A percentile compares a stretch with the other conserved stretches of the same genome.
Conservation (phyloP, 2,797 vertebrate species). For the Helarctos malayanus region DNA sequence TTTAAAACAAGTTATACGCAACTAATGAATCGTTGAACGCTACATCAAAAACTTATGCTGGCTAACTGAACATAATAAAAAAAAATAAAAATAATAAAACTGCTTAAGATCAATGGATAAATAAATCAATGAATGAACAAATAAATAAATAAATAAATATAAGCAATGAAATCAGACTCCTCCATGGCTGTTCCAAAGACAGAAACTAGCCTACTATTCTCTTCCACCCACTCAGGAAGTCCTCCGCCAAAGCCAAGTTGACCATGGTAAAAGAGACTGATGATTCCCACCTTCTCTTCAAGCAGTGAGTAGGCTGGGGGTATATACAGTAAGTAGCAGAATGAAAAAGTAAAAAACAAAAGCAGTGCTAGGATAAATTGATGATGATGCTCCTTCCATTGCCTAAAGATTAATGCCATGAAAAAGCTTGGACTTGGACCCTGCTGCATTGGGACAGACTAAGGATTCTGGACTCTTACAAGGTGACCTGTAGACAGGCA, state of each 20-base stretch:
- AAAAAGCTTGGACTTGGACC: background rate
- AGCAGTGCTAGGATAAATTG: background rate
- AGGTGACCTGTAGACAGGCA: background rate
- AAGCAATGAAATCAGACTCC: background rate
- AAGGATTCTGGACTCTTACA: background rate
- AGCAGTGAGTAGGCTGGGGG: background rate
- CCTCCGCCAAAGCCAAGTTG: background rate
- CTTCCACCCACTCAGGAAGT: background rate
- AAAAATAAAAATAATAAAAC: background rate
- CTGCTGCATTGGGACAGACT: background rate
- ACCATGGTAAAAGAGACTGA: background rate
- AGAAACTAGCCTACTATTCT: background rate
- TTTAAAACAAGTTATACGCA: background rate
- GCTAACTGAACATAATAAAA: background rate
- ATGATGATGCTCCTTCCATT: background rate
- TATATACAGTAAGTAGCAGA: background rate
- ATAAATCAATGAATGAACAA: no score
- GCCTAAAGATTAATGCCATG: background rate
- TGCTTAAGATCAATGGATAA: background rate
- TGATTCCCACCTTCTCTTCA: background rate
- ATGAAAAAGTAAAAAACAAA: background rate
- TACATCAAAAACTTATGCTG: background rate
- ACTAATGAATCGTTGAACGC: background rate
- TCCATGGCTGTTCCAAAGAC: background rate
- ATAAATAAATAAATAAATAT: background rate